Conservation (phyloP, 1,140 invertebrate species). For the Papilio polytes region DNA sequence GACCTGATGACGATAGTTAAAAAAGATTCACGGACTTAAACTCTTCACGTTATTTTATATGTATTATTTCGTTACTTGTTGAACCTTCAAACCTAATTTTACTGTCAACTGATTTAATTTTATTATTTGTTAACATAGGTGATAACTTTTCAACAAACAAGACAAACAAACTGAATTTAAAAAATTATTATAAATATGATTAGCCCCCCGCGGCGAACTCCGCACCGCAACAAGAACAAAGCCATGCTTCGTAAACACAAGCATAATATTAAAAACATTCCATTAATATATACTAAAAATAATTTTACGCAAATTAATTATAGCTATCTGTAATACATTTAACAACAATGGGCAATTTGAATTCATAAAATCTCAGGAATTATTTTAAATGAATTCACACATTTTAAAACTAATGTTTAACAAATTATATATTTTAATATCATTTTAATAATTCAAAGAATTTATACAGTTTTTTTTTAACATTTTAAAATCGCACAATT, state of each 20-base stretch:
- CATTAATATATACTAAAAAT: conserved; percentile 20
- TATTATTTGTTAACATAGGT: neutral
- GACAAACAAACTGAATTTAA: conserved; percentile 3
- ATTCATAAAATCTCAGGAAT: conserved; percentile 25
- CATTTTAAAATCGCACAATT: no score
- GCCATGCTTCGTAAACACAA: conserved; percentile 24
- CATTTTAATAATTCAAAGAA: neutral
- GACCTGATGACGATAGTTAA: neutral
- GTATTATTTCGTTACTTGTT: neutral
- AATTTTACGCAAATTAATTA: conserved; percentile 36
- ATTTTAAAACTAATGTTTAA: conserved; percentile 15
- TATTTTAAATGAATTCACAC: conserved; percentile 24
- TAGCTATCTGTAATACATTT: conserved; percentile 31
- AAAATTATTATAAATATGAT: neutral
- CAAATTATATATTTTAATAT: neutral
- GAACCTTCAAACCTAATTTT: neutral
- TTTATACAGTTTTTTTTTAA: neutral
- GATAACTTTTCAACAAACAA: conserved; percentile 1
- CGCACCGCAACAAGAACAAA: neutral
- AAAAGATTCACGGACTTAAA: neutral
- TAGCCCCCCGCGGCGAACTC: neutral
- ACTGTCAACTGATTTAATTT: neutral
- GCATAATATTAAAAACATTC: conserved; percentile 25
- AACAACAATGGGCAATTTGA: conserved; percentile 35
- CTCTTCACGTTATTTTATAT: conserved; percentile 2